A percentile compares a stretch with the other conserved stretches of the same genome.
These are phyloP conservation scores for Mormyrus hasselquistii DNA, from an alignment of 2,797 vertebrate species.

Conservation along the genomic window DNA sequence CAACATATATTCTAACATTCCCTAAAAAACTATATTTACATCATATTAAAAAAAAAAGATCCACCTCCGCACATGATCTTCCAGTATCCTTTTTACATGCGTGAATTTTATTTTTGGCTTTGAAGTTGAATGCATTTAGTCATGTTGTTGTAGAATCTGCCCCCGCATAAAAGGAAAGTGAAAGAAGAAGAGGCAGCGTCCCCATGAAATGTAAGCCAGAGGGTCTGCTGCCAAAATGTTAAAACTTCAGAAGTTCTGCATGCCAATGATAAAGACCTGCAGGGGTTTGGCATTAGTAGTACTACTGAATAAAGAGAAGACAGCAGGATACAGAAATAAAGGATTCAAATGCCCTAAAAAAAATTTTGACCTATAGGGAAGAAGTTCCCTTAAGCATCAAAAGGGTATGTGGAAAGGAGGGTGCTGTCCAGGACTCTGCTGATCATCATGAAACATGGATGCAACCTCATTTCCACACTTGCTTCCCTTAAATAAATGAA, in stretches of 20 bases:
- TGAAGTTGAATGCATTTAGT: background rate
- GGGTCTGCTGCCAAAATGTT: conserved; percentile 55
- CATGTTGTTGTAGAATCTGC: background rate
- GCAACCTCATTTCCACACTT: background rate
- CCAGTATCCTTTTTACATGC: conserved; percentile 32
- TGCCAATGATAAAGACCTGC: conserved; percentile 49
- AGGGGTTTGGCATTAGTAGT: conserved; percentile 56
- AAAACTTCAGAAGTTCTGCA: conserved; percentile 57
- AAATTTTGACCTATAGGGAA: background rate
- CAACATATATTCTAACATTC: background rate
- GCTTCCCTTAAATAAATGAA: conserved; percentile 15
- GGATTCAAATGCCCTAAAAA: conserved; percentile 6
- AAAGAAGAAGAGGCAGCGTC: conserved; percentile 30
- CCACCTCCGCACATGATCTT: conserved; percentile 29
- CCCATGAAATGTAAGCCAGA: conserved; percentile 48
- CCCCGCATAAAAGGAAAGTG: background rate
- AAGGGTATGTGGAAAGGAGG: background rate
- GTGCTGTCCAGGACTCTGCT: background rate
- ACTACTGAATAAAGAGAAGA: conserved; percentile 49
- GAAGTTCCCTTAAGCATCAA: background rate
- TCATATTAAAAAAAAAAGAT: background rate
- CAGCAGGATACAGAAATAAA: conserved; percentile 30
- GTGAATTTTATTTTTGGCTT: background rate
- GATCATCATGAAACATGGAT: background rate
- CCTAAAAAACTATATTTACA: background rate